Base-by-base conservation (phyloP, 1,140 invertebrate species). In the Drosophila elegans region DNA sequence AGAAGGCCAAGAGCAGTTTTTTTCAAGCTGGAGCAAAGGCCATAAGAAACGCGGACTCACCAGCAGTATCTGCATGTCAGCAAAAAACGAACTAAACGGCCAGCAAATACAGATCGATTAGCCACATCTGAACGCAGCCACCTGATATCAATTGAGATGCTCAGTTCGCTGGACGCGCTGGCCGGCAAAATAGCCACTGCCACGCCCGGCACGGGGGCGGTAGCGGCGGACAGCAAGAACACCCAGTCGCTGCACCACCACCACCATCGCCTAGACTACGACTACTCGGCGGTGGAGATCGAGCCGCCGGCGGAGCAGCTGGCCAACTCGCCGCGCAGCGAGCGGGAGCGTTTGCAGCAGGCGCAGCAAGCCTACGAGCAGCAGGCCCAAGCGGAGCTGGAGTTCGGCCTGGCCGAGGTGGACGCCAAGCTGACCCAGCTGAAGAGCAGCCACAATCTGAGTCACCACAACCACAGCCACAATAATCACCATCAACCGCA, bases 181-280 rank as follows among this genome's bases (percentile, higher is more conserved):
- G 96, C 96, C 93, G 95, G 95, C 84, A 97, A 97, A 93, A 95
- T 96, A 93, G 96, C 96, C 92, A 96, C 96, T 69, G 80, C 84
- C 51, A 89, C 84, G 49, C 85, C 84, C 16, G 84, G 77, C 27
- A 89, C 85, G 1, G 85, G 84, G 3, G 78, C 78, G 27, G 78
- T 82, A 6, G 61, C 86, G 53, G 84, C 76, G 45, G 89, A 75
- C 64, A 81, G 75, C 48, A 88, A 85, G 57, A 68, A 72, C 56
- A 78, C 53, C 29, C 74, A 77, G 56, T 60, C 76, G 61, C 57
- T 66, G 42, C 85, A 84, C 45, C 84, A 84, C 36, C 85, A 78
- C 44, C 71, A 79, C 27, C 79, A 79, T 21, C 79, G 76, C 4
- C 29, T 88, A 42, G 83, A 88, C 39, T 88, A 88, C 34, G 83